phyloP scores from a whole-genome alignment of 2,113 vertebrate species.

The Procapra przewalskii region DNA sequence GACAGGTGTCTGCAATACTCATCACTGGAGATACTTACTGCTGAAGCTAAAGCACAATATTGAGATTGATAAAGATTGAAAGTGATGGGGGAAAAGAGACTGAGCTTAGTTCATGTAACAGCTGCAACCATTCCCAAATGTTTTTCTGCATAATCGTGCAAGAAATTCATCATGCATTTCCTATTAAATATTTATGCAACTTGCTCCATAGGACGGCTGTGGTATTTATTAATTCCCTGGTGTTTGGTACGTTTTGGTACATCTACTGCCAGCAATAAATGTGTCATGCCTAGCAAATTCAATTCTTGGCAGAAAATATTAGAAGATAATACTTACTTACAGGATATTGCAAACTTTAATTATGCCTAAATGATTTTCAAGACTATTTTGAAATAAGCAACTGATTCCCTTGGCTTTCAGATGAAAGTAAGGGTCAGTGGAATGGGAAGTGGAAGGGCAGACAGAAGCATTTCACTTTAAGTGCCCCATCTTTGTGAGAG shows the following conservation, averaged over 20 bases:
- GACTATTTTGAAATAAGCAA: slow-evolving; percentile 61
- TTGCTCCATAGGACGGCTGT: slow-evolving; percentile 70
- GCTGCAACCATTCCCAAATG: slow-evolving; percentile 75
- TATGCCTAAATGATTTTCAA: slow-evolving; percentile 68
- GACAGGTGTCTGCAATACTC: slow-evolving; percentile 51
- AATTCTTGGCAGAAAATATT: slow-evolving; percentile 71
- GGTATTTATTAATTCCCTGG: slow-evolving; percentile 76
- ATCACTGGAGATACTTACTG: slow-evolving; percentile 9
- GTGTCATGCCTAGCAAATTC: slow-evolving; percentile 69
- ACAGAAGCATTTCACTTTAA: slow-evolving; percentile 17
- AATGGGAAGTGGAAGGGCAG: not conserved
- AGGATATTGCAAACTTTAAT: slow-evolving; percentile 70
- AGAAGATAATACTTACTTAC: slow-evolving; percentile 70
- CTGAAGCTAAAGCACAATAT: slow-evolving; percentile 52
- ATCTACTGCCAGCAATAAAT: slow-evolving; percentile 70
- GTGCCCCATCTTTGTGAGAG: slow-evolving; percentile 34
- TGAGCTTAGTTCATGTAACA: slow-evolving; percentile 65
- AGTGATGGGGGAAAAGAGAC: slow-evolving; percentile 52
- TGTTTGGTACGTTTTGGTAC: slow-evolving; percentile 69
- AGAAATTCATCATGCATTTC: slow-evolving; percentile 75
- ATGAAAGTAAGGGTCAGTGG: slow-evolving; percentile 34
- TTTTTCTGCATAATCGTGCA: slow-evolving; percentile 76
- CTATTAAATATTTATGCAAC: slow-evolving; percentile 74
- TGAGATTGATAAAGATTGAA: slow-evolving; percentile 66
- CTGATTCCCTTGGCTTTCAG: slow-evolving; percentile 35